Evolutionary conservation across 2,113 vertebrate species (phyloP).

Genomic region (Poeciliopsis retropinna): DNA sequence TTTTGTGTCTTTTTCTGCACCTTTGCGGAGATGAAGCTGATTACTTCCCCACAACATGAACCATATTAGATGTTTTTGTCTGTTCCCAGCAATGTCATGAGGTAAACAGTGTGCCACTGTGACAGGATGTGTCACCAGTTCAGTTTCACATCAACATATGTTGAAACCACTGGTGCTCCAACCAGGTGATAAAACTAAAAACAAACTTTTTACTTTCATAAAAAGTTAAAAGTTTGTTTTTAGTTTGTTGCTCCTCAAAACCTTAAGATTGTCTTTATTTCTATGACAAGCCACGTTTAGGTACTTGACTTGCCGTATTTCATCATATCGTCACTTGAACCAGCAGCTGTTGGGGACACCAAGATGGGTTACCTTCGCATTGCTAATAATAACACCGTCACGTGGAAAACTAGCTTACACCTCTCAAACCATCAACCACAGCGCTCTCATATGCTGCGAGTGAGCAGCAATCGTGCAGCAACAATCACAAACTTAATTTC

Average conservation of each 20-base stretch:
- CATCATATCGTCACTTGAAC: no score
- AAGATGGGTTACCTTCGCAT: background rate
- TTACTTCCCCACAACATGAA: background rate
- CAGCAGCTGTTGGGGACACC: background rate
- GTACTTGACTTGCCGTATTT: no score
- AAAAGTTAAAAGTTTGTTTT: background rate
- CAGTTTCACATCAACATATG: slow-evolving; percentile 47
- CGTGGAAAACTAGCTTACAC: background rate
- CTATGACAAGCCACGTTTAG: no score
- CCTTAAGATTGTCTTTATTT: no score
- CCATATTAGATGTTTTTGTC: background rate
- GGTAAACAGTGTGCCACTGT: slow-evolving; percentile 4
- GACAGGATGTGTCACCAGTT: slow-evolving; percentile 34
- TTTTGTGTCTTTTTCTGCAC: background rate
- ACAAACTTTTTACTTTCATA: background rate
- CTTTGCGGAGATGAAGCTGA: background rate
- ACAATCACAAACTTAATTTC: no score
- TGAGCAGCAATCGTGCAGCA: background rate
- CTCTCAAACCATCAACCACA: background rate
- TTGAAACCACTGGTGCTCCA: background rate
- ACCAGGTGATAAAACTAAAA: slow-evolving; percentile 13
- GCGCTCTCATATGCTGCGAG: background rate
- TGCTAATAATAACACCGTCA: background rate
- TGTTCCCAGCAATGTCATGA: slow-evolving; percentile 7
- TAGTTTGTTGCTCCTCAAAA: no score